phyloP scores from a whole-genome alignment of 2,888 invertebrate species.

The Argyresthia albistria region DNA sequence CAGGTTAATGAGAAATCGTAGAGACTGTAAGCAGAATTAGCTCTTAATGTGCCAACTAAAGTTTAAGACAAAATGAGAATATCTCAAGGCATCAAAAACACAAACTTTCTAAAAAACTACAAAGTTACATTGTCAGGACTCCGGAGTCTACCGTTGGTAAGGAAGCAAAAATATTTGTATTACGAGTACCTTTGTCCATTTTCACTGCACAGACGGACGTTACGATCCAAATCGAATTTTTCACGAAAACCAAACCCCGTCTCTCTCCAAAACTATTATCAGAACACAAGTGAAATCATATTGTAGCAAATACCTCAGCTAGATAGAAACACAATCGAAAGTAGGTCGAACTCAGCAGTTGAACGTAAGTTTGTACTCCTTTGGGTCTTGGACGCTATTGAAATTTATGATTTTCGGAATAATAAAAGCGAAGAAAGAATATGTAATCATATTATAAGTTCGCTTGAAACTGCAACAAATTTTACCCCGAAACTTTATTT shows the following conservation, averaged over 20 bases:
- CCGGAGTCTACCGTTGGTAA: too few relatives aligned
- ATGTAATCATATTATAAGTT: background rate
- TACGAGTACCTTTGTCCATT: too few relatives aligned
- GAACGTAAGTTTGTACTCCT: background rate
- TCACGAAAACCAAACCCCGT: background rate
- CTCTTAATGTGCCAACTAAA: too few relatives aligned
- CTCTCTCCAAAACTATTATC: background rate
- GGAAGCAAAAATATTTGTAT: too few relatives aligned
- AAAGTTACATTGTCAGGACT: too few relatives aligned
- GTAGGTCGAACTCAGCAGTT: background rate
- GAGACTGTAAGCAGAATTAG: too few relatives aligned
- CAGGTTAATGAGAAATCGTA: too few relatives aligned
- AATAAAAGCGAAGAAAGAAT: background rate
- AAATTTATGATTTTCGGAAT: background rate
- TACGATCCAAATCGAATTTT: too few relatives aligned
- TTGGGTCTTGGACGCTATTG: background rate
- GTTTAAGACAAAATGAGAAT: too few relatives aligned
- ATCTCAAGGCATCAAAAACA: too few relatives aligned
- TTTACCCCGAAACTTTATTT: background rate
- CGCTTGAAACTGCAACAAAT: background rate
- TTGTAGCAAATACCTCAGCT: background rate
- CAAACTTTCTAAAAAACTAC: too few relatives aligned
- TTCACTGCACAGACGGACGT: too few relatives aligned
- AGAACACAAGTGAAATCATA: background rate
- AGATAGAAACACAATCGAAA: background rate